A percentile compares a stretch with the other conserved stretches of the same genome.
These are phyloP conservation scores for Buathra laborator DNA, from an alignment of 2,888 invertebrate genomes.

Conservation along the genomic window DNA sequence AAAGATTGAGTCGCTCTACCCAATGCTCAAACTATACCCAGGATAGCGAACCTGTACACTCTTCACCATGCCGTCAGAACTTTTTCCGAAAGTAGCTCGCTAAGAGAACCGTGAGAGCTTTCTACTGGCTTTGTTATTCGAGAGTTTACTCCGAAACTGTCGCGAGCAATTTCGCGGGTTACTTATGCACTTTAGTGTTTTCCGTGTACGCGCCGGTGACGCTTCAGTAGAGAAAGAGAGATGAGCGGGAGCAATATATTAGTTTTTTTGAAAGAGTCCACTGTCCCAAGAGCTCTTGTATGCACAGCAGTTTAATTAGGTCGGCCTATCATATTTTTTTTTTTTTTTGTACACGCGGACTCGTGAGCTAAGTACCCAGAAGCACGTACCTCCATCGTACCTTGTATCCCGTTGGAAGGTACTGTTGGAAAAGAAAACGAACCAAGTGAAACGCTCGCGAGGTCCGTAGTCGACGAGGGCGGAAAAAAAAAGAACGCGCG, in stretches of 20 bases:
- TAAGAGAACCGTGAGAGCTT: constrained; percentile 20
- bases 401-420: constrained; percentile 18
- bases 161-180: constrained; percentile 6
- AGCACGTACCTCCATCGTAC: constrained; percentile 50
- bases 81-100: constrained; percentile 14
- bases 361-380: constrained; percentile 24
- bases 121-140: constrained; percentile 10
- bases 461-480: constrained; percentile 26
- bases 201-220: not conserved
- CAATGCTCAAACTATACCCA: constrained; percentile 19
- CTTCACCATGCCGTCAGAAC: not conserved
- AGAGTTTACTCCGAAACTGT: not conserved
- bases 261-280: not conserved
- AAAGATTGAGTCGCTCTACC: constrained; percentile 35
- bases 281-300: not conserved
- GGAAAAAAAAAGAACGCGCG: constrained; percentile 29
- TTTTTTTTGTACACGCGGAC: constrained; percentile 5
- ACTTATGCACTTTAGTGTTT: not conserved
- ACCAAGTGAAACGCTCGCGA: constrained; percentile 51
- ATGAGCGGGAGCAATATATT: not conserved
- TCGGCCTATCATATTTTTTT: constrained; percentile 39
- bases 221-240: not conserved
- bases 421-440: constrained; percentile 28
- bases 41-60: not conserved
- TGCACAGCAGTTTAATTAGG: constrained; percentile 42